These are phyloP conservation scores for Schizotus pectinicornis DNA, from an alignment of 2,888 invertebrate genomes.

Conservation along the genomic window DNA sequence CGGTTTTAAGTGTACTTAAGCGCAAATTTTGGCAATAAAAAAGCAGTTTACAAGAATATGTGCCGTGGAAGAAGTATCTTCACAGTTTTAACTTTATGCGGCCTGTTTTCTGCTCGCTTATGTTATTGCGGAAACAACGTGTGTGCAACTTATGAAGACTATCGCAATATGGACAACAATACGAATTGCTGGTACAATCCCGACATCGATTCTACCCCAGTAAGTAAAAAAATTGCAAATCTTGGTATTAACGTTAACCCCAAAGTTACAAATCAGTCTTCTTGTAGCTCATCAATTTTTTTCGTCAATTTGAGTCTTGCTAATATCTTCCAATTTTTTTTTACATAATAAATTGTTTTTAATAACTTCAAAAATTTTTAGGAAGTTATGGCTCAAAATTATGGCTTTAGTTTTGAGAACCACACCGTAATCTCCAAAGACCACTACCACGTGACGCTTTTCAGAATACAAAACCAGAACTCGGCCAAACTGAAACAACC, in stretches of 20 bases:
- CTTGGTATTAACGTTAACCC: too few species aligned
- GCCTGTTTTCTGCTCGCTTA: neutral
- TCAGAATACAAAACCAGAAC: too few species aligned
- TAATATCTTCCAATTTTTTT: neutral
- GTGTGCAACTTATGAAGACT: constrained; percentile 7
- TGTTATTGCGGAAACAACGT: constrained; percentile 3
- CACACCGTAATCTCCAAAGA: neutral
- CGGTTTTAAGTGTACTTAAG: too few species aligned
- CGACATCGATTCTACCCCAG: constrained; percentile 4
- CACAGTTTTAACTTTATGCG: too few species aligned
- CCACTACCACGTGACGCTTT: too few species aligned
- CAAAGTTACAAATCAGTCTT: too few species aligned
- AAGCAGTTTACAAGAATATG: too few species aligned
- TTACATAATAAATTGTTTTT: neutral
- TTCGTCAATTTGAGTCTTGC: too few species aligned
- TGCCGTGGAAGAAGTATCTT: too few species aligned
- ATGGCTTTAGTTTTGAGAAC: neutral
- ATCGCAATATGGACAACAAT: neutral
- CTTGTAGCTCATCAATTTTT: too few species aligned
- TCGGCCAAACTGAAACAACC: neutral
- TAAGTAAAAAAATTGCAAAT: constrained; percentile 1
- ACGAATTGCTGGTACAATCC: constrained; percentile 10
- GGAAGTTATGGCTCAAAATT: neutral
- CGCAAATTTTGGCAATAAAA: too few species aligned
- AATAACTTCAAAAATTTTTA: neutral